These are phyloP conservation scores for Sciurus vulgaris DNA, from an alignment of 2,797 vertebrate species.

Conservation along the genomic window DNA sequence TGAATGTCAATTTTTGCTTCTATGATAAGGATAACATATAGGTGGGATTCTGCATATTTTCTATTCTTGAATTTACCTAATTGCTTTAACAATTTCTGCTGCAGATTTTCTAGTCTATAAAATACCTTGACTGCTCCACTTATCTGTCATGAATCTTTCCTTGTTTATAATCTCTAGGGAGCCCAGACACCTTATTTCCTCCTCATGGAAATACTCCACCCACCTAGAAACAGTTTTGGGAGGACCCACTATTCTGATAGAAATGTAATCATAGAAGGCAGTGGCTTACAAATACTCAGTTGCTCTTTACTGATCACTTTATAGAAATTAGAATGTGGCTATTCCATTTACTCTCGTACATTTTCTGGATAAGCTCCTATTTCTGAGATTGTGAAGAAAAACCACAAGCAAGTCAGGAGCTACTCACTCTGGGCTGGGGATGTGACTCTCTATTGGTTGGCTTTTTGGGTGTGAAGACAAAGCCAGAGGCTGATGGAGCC, in stretches of 20 bases:
- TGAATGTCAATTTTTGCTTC: background rate
- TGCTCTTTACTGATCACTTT: background rate
- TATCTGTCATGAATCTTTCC: background rate
- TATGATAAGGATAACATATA: background rate
- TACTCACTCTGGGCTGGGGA: slow-evolving; percentile 5
- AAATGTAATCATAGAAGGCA: background rate
- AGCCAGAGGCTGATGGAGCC: slow-evolving; percentile 70
- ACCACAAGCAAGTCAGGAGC: background rate
- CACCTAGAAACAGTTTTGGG: background rate
- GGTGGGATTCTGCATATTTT: background rate
- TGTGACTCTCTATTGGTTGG: slow-evolving; percentile 56
- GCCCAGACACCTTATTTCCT: background rate
- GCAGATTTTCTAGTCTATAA: background rate
- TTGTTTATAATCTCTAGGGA: background rate
- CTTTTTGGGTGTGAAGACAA: slow-evolving; percentile 75
- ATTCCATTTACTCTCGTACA: background rate
- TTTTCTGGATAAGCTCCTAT: slow-evolving; percentile 4
- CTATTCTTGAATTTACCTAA: background rate
- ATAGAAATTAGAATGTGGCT: background rate
- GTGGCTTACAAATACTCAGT: background rate
- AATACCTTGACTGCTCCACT: background rate
- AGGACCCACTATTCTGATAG: background rate
- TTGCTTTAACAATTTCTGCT: background rate
- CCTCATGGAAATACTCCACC: background rate
- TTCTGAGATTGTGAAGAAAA: background rate